Conservation (phyloP, 2,888 invertebrate species). For the Coelopa pilipes region DNA sequence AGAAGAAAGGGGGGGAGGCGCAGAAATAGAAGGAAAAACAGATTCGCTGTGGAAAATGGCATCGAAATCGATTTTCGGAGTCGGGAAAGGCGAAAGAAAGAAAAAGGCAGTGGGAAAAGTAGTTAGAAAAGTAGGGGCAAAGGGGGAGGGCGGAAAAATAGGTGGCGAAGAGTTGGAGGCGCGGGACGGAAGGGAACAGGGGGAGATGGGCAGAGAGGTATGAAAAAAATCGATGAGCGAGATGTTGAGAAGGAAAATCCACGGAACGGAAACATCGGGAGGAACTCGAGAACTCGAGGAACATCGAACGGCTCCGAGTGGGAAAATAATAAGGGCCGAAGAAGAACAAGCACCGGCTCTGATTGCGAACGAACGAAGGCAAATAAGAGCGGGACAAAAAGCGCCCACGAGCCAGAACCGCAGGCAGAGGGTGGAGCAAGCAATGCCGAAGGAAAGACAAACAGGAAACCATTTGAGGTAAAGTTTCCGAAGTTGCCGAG, state of each 20-base stretch:
- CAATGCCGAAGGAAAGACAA: not conserved
- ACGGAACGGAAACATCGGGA: not conserved
- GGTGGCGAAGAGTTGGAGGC: not conserved
- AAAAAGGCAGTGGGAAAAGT: not conserved
- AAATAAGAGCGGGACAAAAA: not conserved
- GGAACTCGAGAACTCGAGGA: not conserved
- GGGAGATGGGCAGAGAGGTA: not conserved
- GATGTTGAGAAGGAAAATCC: not conserved
- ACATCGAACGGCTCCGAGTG: not conserved
- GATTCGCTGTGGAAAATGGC: too few species aligned
- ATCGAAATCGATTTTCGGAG: too few species aligned
- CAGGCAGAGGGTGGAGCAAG: not conserved
- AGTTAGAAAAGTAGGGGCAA: not conserved
- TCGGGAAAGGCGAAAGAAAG: not conserved
- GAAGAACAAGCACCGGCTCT: not conserved
- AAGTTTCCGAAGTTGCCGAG: not conserved
- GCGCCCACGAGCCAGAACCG: not conserved
- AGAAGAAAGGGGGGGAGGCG: too few species aligned
- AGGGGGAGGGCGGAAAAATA: not conserved
- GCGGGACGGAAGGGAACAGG: not conserved
- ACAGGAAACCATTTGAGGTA: not conserved
- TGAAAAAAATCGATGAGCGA: not conserved
- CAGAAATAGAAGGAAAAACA: too few species aligned
- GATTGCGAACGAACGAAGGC: conserved; percentile 2
- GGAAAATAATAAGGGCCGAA: not conserved